Base-by-base conservation (phyloP, 2,888 invertebrate genomes). In the Heliconius ismenius region DNA sequence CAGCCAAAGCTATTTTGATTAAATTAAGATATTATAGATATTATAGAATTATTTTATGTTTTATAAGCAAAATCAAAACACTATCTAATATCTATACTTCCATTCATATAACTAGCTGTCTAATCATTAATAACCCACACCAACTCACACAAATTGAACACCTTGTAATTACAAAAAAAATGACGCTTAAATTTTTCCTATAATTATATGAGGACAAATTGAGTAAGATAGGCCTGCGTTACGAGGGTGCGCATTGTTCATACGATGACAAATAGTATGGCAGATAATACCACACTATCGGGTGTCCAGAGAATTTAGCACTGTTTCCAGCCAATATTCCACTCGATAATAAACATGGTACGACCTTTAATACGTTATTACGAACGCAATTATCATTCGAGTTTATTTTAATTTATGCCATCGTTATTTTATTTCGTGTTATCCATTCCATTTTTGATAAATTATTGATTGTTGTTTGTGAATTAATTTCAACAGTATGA, bases 261-360 rank as follows among this genome's bases (percentile, higher is more conserved):
- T 85, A 83, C 88, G 87, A 88, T 93, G 93, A 94, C 93, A 93
- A 93, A 94, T 93, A 80, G 81, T 92, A 93, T 92, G 89, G 89
- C 87, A 90, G 93, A 94, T 94, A 94, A 93, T 93, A 90, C 91
- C 91, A 90, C 91, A 90, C 86, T 93, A 93, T 93, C 93, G 91
- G 90, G 90, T 93, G 92, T 92, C 90, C 87, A 82, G 86, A 86
- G 87, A 92, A 93, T 93, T 93, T 92, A 93, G 90, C 86, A 90
- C 92, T 92, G 91, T 89, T 88, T 87, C 91, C 90, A 91, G 93
- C 93, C 93, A 93, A 93, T 92, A 92, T 92, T 91, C 91, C 87
- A 85, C 85, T 88, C 88, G 90, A 91, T 92, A 92, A 92, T 92
- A 91, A 93, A 93, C 92, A 90, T 89, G 86, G 77, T 76, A 78